Conservation (phyloP, 2,113 vertebrate genomes). For the Emydocephalus ijimae region DNA sequence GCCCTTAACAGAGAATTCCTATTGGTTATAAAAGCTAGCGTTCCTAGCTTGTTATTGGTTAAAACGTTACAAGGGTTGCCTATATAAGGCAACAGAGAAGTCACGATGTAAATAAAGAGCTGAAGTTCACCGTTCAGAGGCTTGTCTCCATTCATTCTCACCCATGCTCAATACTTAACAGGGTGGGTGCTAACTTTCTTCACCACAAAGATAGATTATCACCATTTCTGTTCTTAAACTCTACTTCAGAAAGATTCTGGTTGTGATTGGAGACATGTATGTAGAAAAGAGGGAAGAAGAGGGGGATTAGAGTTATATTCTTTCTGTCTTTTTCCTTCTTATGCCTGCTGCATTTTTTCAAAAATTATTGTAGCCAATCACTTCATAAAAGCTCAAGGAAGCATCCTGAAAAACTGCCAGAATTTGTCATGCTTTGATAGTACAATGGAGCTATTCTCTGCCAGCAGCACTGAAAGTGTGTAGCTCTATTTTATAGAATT, state of each 20-base stretch:
- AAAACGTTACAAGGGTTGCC: no score
- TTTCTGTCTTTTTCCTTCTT: conserved; percentile 28
- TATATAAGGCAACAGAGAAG: no score
- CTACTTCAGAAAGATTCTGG: background rate
- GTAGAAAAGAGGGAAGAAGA: background rate
- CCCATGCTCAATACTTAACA: no score
- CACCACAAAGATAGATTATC: background rate
- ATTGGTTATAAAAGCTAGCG: no score
- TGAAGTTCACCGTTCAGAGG: no score
- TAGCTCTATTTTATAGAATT: conserved; percentile 27
- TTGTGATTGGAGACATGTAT: conserved; percentile 14
- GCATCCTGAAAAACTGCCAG: conserved; percentile 4
- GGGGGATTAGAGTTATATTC: background rate
- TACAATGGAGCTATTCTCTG: conserved; percentile 24
- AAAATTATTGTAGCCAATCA: background rate
- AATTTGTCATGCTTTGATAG: background rate
- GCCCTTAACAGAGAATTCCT: no score
- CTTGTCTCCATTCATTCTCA: no score
- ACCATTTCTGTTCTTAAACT: background rate
- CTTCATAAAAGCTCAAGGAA: background rate
- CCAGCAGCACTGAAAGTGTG: conserved; percentile 8
- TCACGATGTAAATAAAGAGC: no score
- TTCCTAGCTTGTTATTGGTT: no score
- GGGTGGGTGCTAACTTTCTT: no score
- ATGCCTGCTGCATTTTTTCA: conserved; percentile 19